Percentiles rank a stretch among this genome's conserved stretches.
These are phyloP conservation scores for Lates calcarifer DNA, from an alignment of 2,113 vertebrate genomes.

Conservation along the genomic window DNA sequence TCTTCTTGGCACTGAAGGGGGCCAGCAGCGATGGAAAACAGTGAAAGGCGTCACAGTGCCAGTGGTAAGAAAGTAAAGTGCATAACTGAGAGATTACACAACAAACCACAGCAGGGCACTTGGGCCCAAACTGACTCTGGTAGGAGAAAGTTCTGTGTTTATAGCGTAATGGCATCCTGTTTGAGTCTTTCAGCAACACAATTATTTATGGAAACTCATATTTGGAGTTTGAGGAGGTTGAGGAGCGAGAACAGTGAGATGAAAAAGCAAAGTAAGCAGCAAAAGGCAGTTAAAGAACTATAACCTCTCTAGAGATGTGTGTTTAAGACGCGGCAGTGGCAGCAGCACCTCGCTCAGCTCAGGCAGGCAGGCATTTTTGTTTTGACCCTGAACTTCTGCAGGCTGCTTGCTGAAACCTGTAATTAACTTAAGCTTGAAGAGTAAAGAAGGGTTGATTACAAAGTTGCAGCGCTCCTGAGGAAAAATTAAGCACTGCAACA, in stretches of 20 bases:
- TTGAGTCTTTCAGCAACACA: conserved; percentile 68
- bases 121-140: conserved; percentile 89
- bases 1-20: conserved; percentile 48
- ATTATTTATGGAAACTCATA: conserved; percentile 74
- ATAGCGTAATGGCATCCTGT: conserved; percentile 85
- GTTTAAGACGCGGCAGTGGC: conserved; percentile 10
- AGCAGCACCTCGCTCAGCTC: conserved; percentile 30
- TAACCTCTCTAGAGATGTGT: conserved; percentile 15
- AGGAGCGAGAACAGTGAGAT: conserved; percentile 41
- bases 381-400: conserved; percentile 71
- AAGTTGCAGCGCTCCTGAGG: conserved; percentile 54
- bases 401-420: conserved; percentile 71
- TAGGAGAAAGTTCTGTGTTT: conserved; percentile 89
- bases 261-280: conserved; percentile 54
- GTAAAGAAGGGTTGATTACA: conserved; percentile 69
- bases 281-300: conserved; percentile 15
- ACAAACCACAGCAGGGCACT: conserved; percentile 91
- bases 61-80: conserved; percentile 88
- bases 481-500: conserved; percentile 41
- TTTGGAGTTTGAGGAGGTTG: conserved; percentile 29
- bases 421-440: conserved; percentile 78
- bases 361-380: conserved; percentile 61
- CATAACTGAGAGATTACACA: conserved; percentile 89
- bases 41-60: conserved; percentile 71
- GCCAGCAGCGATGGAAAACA: conserved; percentile 76